Conservation (phyloP, 2,888 invertebrate species). For the Urechis unicinctus region DNA sequence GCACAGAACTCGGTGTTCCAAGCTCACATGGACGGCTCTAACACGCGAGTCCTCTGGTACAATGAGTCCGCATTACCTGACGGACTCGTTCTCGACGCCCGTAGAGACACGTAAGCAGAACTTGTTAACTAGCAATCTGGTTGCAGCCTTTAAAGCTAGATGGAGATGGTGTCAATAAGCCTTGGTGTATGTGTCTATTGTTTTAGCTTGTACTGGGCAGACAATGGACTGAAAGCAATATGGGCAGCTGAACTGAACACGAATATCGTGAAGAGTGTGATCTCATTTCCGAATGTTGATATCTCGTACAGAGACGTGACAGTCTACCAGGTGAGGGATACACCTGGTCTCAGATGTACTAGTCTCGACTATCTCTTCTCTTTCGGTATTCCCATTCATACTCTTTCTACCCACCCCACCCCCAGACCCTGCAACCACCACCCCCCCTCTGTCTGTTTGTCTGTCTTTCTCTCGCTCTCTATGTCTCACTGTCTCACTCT, state of each 20-base stretch:
- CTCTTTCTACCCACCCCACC: too few species aligned
- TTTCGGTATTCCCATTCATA: too few species aligned
- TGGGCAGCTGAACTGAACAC: conserved; percentile 6
- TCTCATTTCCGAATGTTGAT: not conserved
- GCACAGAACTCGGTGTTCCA: conserved; percentile 1
- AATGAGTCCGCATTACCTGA: conserved; percentile 1
- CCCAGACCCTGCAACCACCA: too few species aligned
- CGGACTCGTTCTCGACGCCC: conserved; percentile 11
- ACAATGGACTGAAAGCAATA: conserved; percentile 6
- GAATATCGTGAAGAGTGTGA: not conserved
- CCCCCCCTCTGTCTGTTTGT: too few species aligned
- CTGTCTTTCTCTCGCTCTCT: too few species aligned
- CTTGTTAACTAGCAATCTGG: too few species aligned
- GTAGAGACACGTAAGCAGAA: conserved; percentile 9
- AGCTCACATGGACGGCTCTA: conserved; percentile 13
- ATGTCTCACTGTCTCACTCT: too few species aligned
- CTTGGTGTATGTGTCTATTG: not conserved
- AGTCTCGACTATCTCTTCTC: too few species aligned
- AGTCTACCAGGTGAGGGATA: conserved; percentile 18
- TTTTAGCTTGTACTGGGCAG: conserved; percentile 15
- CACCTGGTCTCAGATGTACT: too few species aligned
- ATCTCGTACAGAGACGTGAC: conserved; percentile 12
- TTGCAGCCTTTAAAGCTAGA: too few species aligned
- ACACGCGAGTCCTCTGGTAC: not conserved
- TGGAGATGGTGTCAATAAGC: too few species aligned